A percentile compares a stretch with the other conserved stretches of the same genome.
Conservation (phyloP, 1,140 invertebrate species). For the Antheraea mylitta region DNA sequence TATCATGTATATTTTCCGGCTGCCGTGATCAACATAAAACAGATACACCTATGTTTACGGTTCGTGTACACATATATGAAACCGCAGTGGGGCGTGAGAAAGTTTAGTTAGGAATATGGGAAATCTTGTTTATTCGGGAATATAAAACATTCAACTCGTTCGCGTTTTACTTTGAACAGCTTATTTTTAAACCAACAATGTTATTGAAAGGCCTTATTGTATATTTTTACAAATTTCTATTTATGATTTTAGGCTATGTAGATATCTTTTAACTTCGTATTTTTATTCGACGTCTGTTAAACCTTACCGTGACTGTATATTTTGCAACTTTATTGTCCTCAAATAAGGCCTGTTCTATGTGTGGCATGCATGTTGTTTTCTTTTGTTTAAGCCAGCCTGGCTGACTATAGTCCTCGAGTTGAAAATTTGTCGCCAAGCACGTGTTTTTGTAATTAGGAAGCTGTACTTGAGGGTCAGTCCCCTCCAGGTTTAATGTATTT, state of each 20-base stretch:
- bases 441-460: no score
- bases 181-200: neutral
- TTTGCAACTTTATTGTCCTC: no score
- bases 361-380: no score
- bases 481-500: no score
- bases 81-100: slow-evolving; percentile 53
- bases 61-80: slow-evolving; percentile 6
- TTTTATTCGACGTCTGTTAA: no score
- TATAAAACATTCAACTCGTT: slow-evolving; percentile 1
- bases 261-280: no score
- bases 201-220: neutral
- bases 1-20: slow-evolving; percentile 12
- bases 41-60: slow-evolving; percentile 13
- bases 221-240: neutral
- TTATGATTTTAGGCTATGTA: neutral
- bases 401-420: no score
- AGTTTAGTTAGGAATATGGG: slow-evolving; percentile 57
- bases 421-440: no score
- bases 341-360: no score
- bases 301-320: no score
- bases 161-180: neutral
- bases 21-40: slow-evolving; percentile 15
- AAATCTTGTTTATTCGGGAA: slow-evolving; percentile 52
- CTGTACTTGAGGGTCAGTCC: no score
- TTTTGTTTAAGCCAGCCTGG: no score